A percentile compares a stretch with the other conserved stretches of the same genome.
Evolutionary conservation across 1,140 invertebrate genomes (phyloP).

Genomic region (Sipha flava): DNA sequence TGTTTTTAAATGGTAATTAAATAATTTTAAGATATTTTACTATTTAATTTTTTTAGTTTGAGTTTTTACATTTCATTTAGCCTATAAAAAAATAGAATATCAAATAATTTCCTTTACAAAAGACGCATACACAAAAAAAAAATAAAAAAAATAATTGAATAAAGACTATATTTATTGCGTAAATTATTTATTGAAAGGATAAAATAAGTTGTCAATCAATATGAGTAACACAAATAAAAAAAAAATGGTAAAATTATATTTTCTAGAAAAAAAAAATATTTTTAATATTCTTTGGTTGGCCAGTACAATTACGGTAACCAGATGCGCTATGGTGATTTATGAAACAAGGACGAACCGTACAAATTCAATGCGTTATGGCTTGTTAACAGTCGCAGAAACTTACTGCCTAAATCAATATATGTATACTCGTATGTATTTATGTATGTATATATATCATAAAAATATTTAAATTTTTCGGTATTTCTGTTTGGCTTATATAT

Average conservation of each 20-base stretch:
- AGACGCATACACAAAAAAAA: too few relatives aligned
- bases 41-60: too few relatives aligned
- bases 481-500: neutral
- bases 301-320: neutral
- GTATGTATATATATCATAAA: neutral
- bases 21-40: too few relatives aligned
- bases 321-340: neutral
- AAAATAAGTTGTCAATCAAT: neutral
- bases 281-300: neutral
- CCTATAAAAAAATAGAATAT: too few relatives aligned
- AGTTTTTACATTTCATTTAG: too few relatives aligned
- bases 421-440: too few relatives aligned
- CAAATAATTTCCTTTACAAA: too few relatives aligned
- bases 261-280: neutral
- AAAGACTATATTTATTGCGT: neutral
- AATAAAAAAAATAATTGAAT: too few relatives aligned
- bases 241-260: neutral
- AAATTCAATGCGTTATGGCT: slow-evolving; percentile 1
- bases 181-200: neutral
- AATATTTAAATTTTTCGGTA: neutral
- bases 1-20: too few relatives aligned
- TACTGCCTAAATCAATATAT: neutral
- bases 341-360: neutral
- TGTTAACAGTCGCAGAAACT: neutral
- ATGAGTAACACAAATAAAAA: neutral